Base-by-base conservation (phyloP, 2,113 vertebrate species). In the Furnarius figulus region DNA sequence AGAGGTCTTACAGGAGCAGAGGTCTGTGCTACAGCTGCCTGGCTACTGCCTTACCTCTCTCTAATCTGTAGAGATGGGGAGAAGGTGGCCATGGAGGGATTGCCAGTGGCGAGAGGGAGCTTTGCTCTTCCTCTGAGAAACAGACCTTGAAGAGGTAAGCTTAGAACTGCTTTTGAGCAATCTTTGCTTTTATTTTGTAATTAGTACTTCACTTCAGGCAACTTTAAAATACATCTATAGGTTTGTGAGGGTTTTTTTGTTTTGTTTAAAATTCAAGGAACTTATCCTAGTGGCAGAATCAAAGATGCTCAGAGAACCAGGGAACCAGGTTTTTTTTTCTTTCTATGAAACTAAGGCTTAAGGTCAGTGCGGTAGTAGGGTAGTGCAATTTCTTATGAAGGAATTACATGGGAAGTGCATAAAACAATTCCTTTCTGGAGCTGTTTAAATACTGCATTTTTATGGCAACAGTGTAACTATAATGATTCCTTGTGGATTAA, bases 1-100 rank as follows among this genome's bases (percentile, higher is more conserved):
- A 12, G 12, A 15, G 12, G 22, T 21, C 0, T 39, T 53, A 0
- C 8, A 49, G 53, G 6, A 50, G 23, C 0, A 27, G 13, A 14
- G 23, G 3, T 2, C 37, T 81, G 39, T 0, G 13, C 9, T 53
- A 6, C 2, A 80, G n/a, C 9, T 58, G 7, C 2, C 8, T 53
- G n/a, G 31, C 44, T 42, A 46, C 49, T 33, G 4, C 11, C 8
- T 44, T 6, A 16, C 16, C 19, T 72, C 22, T 53, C 19, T 72
- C 22, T 53, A 0, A 21, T 61, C 65, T 35, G 6, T 21, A 14
- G 0, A 16, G 24, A 4, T 0, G 13, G 15, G 31, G 35, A 65
- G 47, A 40, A 44, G 14, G 21, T 18, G 33, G 12, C 20, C 0
- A 2, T 5, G 14, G 25, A 63, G 23, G 18, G 21, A 30, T 10